Conservation (phyloP, 1,140 invertebrate species). For the Drosophila kikkawai region DNA sequence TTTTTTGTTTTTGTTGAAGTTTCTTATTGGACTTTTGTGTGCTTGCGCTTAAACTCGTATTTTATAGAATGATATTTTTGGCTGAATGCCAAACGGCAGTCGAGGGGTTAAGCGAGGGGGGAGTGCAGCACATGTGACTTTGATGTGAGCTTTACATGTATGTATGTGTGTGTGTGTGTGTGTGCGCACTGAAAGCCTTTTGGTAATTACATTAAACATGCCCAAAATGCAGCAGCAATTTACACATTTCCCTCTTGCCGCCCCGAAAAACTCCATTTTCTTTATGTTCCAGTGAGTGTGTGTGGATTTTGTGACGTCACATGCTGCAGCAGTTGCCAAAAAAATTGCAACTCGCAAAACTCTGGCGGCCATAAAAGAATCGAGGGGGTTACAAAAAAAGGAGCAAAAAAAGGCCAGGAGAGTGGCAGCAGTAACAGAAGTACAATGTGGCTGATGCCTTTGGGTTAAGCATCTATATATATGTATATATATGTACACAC, state of each 20-base stretch:
- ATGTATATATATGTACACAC: background rate
- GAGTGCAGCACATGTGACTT: conserved; percentile 47
- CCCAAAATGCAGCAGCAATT: conserved; percentile 82
- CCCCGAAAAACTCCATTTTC: conserved; percentile 26
- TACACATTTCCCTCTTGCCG: conserved; percentile 57
- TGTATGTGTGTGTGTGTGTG: conserved; percentile 27
- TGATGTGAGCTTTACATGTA: conserved; percentile 40
- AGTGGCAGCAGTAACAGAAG: conserved; percentile 24
- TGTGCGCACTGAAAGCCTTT: conserved; percentile 78
- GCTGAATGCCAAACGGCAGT: conserved; percentile 54
- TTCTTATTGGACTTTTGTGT: conserved; percentile 78
- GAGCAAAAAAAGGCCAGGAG: background rate
- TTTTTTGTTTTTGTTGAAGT: conserved; percentile 45
- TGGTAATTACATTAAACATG: conserved; percentile 83
- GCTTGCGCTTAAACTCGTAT: conserved; percentile 78
- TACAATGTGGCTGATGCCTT: conserved; percentile 54
- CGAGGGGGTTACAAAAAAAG: background rate
- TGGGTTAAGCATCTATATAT: conserved; percentile 63
- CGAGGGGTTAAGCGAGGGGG: background rate
- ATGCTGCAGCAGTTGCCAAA: conserved; percentile 56
- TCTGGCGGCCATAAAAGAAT: conserved; percentile 70
- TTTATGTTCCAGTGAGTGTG: conserved; percentile 4
- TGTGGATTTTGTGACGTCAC: conserved; percentile 53
- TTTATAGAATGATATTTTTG: conserved; percentile 83
- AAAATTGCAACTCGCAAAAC: conserved; percentile 64